Percentiles rank a stretch among this genome's conserved stretches.
Conservation (phyloP, 2,797 vertebrate species). For the Phrynocephalus forsythii region DNA sequence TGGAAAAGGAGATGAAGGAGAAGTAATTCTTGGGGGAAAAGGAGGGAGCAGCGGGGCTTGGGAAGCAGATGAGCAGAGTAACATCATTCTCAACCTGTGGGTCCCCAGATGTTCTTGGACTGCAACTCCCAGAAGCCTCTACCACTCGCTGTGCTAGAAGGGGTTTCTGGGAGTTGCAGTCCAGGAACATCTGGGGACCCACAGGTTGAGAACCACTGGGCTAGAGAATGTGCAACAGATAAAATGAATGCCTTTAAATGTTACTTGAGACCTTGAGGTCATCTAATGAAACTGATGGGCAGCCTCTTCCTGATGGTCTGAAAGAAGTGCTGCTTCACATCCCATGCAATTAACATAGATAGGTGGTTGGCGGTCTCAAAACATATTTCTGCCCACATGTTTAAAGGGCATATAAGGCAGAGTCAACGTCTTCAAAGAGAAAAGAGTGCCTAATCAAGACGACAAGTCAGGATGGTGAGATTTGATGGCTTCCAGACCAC, state of each 20-base stretch:
- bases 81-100: not conserved
- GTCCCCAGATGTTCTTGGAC: no score
- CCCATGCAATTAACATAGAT: not conserved
- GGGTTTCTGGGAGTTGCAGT: no score
- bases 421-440: not conserved
- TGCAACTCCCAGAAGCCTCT: no score
- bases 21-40: conserved; percentile 65
- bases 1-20: conserved; percentile 71
- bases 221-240: not conserved
- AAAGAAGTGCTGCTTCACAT: not conserved
- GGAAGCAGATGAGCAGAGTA: conserved; percentile 38
- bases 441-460: not conserved
- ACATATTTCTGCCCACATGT: not conserved
- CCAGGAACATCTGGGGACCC: no score
- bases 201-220: not conserved
- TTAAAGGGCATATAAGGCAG: not conserved
- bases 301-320: not conserved
- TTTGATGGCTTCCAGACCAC: not conserved
- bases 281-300: not conserved
- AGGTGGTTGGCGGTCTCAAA: not conserved
- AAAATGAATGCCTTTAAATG: conserved; percentile 11
- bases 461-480: not conserved
- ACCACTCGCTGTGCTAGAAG: no score
- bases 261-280: conserved; percentile 11
- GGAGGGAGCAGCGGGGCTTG: conserved; percentile 32